These are phyloP conservation scores for Pantala flavescens DNA, from an alignment of 1,140 invertebrate genomes.

Conservation along the genomic window DNA sequence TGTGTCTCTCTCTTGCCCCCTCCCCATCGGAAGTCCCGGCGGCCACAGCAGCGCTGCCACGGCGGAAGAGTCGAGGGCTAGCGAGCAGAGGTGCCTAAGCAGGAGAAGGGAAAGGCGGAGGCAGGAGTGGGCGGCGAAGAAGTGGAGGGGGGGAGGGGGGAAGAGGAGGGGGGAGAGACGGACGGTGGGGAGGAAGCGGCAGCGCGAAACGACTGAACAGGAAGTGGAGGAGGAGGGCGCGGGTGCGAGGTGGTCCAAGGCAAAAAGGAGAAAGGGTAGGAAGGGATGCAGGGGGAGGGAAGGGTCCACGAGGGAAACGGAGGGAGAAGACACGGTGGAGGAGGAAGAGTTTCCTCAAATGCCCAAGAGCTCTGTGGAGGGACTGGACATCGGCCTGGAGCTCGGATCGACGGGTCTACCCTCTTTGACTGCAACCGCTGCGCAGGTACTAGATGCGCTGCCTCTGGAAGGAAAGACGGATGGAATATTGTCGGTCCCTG, in stretches of 20 bases:
- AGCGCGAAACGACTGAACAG: background rate
- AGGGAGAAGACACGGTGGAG: background rate
- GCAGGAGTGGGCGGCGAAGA: slow-evolving; percentile 5
- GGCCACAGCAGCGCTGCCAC: background rate
- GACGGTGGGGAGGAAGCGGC: background rate
- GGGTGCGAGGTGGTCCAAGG: background rate
- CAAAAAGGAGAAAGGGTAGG: background rate
- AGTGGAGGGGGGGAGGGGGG: background rate
- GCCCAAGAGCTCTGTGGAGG: background rate
- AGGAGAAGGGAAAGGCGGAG: background rate
- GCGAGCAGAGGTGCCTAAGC: background rate
- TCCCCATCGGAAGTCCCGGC: background rate
- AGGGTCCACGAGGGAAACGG: background rate
- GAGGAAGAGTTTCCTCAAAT: background rate
- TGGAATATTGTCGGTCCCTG: no score
- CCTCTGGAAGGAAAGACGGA: no score
- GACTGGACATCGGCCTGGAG: background rate
- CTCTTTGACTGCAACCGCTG: background rate
- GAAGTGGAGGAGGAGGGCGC: background rate
- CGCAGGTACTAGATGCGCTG: background rate
- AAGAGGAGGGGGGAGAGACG: background rate
- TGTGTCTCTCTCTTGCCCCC: no score
- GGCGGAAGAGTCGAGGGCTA: background rate
- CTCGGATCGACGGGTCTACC: background rate
- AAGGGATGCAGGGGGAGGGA: background rate